These are phyloP conservation scores for Notoglanidium macrostoma DNA, from an alignment of 2,797 vertebrate genomes.

Conservation along the genomic window DNA sequence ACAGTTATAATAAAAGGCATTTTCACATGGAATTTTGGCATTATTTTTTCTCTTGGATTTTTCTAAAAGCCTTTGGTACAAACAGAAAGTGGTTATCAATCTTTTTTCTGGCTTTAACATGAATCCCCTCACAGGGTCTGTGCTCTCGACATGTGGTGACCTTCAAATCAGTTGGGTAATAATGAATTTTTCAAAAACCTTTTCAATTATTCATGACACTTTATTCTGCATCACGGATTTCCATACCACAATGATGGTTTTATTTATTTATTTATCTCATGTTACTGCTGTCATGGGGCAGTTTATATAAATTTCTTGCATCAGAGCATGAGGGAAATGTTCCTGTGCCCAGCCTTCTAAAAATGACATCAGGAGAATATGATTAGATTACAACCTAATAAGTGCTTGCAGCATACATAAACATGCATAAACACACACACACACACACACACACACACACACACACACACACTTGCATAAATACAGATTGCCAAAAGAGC, in stretches of 20 bases:
- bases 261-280: constrained; percentile 9
- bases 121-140: constrained; percentile 80
- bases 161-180: constrained; percentile 85
- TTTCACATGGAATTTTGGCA: background rate
- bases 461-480: constrained; percentile 2
- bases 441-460: background rate
- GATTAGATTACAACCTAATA: constrained; percentile 67
- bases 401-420: constrained; percentile 41
- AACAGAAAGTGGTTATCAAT: constrained; percentile 47
- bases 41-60: constrained; percentile 2
- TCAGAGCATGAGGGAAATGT: constrained; percentile 77
- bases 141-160: constrained; percentile 78
- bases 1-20: constrained; percentile 42
- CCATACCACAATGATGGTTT: constrained; percentile 8
- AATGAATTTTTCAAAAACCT: constrained; percentile 89
- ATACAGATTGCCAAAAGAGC: background rate
- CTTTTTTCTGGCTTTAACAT: constrained; percentile 71
- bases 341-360: constrained; percentile 62
- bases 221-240: constrained; percentile 76
- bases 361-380: constrained; percentile 56
- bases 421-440: constrained; percentile 4
- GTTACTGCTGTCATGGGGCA: constrained; percentile 61
- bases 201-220: constrained; percentile 92
- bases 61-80: constrained; percentile 22
- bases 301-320: constrained; percentile 86